Conservation (phyloP, 2,113 vertebrate species). For the Ginglymostoma cirratum region DNA sequence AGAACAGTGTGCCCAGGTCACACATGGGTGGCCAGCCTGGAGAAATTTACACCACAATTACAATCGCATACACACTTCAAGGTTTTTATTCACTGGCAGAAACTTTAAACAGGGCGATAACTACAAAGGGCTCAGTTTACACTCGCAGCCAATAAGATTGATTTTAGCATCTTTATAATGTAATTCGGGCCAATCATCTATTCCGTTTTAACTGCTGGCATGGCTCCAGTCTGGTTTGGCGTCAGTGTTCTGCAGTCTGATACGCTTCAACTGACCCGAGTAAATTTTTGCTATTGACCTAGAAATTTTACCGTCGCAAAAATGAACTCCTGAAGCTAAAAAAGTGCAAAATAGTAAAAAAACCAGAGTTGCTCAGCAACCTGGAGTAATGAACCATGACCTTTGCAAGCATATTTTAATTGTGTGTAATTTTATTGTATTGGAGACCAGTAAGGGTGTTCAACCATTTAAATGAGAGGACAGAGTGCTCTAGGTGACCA, state of each 20-base stretch:
- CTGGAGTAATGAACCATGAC: constrained; percentile 23
- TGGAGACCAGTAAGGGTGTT: constrained; percentile 21
- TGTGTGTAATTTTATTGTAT: constrained; percentile 27
- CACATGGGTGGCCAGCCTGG: constrained; percentile 15
- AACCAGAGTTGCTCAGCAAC: constrained; percentile 1
- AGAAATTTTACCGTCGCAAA: constrained; percentile 37
- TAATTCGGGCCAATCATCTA: constrained; percentile 25
- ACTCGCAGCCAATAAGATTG: constrained; percentile 30
- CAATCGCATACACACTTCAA: constrained; percentile 34
- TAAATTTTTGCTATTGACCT: constrained; percentile 37
- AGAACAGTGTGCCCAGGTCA: constrained; percentile 32
- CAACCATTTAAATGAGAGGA: constrained; percentile 12
- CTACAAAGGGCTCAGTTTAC: constrained; percentile 38
- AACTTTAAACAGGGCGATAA: constrained; percentile 35
- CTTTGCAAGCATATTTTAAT: constrained; percentile 35
- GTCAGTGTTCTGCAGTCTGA: constrained; percentile 37
- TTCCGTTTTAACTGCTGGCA: constrained; percentile 35
- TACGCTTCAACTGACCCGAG: constrained; percentile 37
- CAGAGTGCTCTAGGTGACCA: not conserved
- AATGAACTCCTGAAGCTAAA: constrained; percentile 32
- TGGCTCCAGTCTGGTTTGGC: constrained; percentile 34
- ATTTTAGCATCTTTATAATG: constrained; percentile 31
- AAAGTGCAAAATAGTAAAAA: constrained; percentile 26
- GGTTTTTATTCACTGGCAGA: constrained; percentile 26
- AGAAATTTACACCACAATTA: constrained; percentile 36